Evolutionary conservation across 2,797 vertebrate genomes (phyloP).

Genomic region (Acomys russatus): DNA sequence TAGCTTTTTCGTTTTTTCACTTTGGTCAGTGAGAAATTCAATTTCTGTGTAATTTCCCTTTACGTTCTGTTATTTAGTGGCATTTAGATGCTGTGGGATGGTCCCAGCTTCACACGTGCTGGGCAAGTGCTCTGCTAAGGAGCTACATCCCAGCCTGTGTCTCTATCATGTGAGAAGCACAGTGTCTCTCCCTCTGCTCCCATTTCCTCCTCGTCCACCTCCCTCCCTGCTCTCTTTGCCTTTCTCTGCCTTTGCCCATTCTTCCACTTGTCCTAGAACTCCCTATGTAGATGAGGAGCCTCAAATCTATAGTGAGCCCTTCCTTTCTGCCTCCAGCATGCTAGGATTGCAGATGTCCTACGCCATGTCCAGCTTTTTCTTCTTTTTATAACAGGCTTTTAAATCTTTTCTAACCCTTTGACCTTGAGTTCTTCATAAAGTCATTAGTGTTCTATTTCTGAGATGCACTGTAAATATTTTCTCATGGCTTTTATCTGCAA

Average conservation of each 20-base stretch:
- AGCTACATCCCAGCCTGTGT: background rate
- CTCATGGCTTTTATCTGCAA: background rate
- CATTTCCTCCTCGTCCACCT: background rate
- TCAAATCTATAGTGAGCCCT: background rate
- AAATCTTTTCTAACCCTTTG: background rate
- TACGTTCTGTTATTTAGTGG: background rate
- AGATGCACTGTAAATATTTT: slow-evolving; percentile 30
- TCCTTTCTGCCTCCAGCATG: background rate
- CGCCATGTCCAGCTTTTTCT: background rate
- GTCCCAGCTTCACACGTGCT: background rate
- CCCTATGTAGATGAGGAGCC: background rate
- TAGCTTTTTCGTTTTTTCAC: background rate
- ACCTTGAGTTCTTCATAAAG: slow-evolving; percentile 13
- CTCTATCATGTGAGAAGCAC: background rate
- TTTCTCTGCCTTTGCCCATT: background rate
- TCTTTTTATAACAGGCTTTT: background rate
- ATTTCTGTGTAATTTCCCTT: background rate
- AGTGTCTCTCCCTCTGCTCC: background rate
- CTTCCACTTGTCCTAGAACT: background rate
- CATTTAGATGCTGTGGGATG: background rate
- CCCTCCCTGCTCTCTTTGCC: background rate
- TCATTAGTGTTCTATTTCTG: slow-evolving; percentile 22
- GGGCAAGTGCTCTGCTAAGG: background rate
- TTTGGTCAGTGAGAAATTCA: background rate
- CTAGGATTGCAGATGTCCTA: background rate